These are phyloP conservation scores for Huso huso DNA, from an alignment of 2,797 vertebrate species.

Conservation along the genomic window DNA sequence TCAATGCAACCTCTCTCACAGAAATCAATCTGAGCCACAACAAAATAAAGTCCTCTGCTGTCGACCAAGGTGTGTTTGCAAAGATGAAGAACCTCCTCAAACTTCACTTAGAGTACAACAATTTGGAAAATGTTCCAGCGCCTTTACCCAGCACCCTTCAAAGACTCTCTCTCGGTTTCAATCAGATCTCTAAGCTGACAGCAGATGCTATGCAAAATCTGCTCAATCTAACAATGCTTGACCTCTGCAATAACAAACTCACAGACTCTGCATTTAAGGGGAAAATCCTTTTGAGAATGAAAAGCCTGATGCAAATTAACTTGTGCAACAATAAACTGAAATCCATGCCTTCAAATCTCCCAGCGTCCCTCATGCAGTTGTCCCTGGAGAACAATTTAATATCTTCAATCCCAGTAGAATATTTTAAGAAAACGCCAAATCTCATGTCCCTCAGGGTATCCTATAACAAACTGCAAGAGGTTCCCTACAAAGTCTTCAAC, in stretches of 20 bases:
- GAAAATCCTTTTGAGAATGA: constrained; percentile 51
- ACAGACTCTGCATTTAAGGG: constrained; percentile 48
- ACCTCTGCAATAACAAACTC: constrained; percentile 58
- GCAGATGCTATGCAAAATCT: constrained; percentile 43
- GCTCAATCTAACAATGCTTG: constrained; percentile 58
- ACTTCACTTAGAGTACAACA: constrained; percentile 62
- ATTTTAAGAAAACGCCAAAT: constrained; percentile 56
- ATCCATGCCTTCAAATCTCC: constrained; percentile 57
- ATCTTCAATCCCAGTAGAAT: constrained; percentile 62
- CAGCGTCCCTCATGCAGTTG: constrained; percentile 67
- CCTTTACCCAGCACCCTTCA: constrained; percentile 60
- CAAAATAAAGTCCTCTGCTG: constrained; percentile 56
- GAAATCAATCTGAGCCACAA: constrained; percentile 70
- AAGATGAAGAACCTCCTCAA: constrained; percentile 53
- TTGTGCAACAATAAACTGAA: constrained; percentile 61
- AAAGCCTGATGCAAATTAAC: constrained; percentile 62
- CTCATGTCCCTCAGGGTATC: constrained; percentile 60
- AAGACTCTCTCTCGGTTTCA: constrained; percentile 60
- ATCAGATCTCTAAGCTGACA: constrained; percentile 54
- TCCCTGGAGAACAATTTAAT: constrained; percentile 71
- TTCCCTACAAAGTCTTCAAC: constrained; percentile 56
- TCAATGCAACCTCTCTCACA: constrained; percentile 54
- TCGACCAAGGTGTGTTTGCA: constrained; percentile 53
- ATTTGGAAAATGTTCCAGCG: constrained; percentile 58
- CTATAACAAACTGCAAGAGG: constrained; percentile 55